Base-by-base conservation (phyloP, 53 echinoderm and acorn worm genomes). In the Crossaster papposus region DNA sequence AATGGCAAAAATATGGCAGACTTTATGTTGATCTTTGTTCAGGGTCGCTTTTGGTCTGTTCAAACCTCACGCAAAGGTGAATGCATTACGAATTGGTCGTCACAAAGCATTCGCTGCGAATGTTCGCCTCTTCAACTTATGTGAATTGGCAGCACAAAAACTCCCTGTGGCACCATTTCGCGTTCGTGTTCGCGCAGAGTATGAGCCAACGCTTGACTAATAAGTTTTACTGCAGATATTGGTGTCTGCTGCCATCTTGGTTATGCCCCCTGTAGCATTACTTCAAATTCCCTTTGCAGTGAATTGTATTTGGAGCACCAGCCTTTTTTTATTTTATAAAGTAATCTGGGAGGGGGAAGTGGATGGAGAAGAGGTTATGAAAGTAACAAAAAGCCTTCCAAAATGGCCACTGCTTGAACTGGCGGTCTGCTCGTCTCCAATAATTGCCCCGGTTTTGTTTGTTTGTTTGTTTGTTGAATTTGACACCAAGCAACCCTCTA, bases 401-500 rank as follows among this genome's bases (percentile, higher is more conserved):
- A 76, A 35, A 76, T 76, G 76, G 76, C 76, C 76, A 44, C 44
- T 44, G 44, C 44, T 7, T 44, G 44, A n/a, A 44, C 35, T 37
- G 15, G 2, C 30, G 28, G 18, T 23, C 17, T 20, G 22, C 54
- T 54, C 79, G 24, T 79, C 35, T 30, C 26, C 2, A 70, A 29
- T 3, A 70, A 13, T 28, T 14, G 28, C n/a, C 70, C 28, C 6
- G 14, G n/a, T n/a, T 76, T 2, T 76, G 17, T 76, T 18, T 76
- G 44, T 44, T 44, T n/a, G 14, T 76, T 2, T 76, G 17, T 76
- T 18, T 76, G 44, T 44, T 44, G 44, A 44, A 44, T 44, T 54
- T 85, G 85, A 85, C 85, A 72, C 85, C 85, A 71, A 36, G 76
- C 87, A 75, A 87, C 87, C 54, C 87, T 87, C 87, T 87, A 55